Evolutionary conservation across 2,797 vertebrate genomes (phyloP).

Genomic region (Coregonus ussuriensis): DNA sequence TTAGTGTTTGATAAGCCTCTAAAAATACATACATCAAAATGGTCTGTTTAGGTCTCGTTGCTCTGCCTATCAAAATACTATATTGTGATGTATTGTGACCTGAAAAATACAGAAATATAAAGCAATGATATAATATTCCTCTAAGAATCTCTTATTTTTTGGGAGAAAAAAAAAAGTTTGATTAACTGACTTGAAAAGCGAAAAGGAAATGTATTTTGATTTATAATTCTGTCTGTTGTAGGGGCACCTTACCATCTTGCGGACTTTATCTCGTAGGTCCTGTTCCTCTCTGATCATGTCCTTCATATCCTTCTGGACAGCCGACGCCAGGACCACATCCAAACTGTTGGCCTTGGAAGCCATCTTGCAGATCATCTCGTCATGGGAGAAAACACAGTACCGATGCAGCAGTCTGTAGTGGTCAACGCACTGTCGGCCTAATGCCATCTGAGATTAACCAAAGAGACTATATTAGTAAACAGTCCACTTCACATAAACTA

Average conservation of each 20-base stretch:
- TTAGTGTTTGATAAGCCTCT: background rate
- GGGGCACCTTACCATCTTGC: slow-evolving; percentile 82
- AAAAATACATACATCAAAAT: background rate
- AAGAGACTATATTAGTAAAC: background rate
- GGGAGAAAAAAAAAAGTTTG: background rate
- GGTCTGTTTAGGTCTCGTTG: background rate
- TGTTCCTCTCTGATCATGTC: slow-evolving; percentile 89
- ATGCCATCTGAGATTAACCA: slow-evolving; percentile 77
- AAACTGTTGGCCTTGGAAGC: slow-evolving; percentile 84
- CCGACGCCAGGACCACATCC: slow-evolving; percentile 89
- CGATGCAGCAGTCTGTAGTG: slow-evolving; percentile 91
- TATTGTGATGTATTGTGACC: background rate
- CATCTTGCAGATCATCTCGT: slow-evolving; percentile 98
- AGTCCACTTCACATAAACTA: background rate
- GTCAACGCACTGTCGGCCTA: slow-evolving; percentile 94
- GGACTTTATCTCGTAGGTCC: slow-evolving; percentile 80
- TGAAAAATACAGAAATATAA: background rate
- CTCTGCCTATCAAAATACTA: background rate
- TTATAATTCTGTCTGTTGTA: background rate
- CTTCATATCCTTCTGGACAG: slow-evolving; percentile 91
- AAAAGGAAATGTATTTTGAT: background rate
- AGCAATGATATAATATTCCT: background rate
- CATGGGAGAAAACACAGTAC: slow-evolving; percentile 96
- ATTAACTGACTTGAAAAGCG: background rate
- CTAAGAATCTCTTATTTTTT: background rate